Evolutionary conservation across 2,888 invertebrate species (phyloP), one percentile per base, ranked within the genome.

Genomic region (Agonopterix alstromeriana): DNA sequence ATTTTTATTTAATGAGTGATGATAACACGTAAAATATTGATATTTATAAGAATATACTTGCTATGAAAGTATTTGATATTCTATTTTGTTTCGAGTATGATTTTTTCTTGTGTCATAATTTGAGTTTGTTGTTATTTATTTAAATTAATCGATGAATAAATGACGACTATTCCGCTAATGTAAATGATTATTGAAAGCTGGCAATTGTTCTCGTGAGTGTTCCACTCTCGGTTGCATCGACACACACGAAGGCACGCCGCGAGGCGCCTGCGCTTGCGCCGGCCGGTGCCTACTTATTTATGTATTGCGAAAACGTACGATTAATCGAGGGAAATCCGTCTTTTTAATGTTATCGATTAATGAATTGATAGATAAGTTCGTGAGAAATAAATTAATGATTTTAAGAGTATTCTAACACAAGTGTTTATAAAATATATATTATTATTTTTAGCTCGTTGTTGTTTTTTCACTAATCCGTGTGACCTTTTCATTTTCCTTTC

Each of bases 351-450:
- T 84, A 77, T 85, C 80, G 81, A 82, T 82, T 83, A 75, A 81
- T 82, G 68, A 79, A 83, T 78, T 78, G 79, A 77, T 84, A 82
- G 83, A 77, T 86, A 86, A 85, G 87, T 83, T 80, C 82, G 84
- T 85, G 84, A 85, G 77, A 81, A 84, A 78, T 85, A 81, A 88
- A 85, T 86, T 86, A 84, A 88, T 87, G 82, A 84, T 80, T 86
- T 82, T 86, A 85, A 85, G 85, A 86, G 82, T 87, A 86, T 83
- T 89, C 87, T 88, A 87, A 88, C 86, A 84, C 83, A 86, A 88
- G 88, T 89, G 88, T 89, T 89, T 88, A 89, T 89, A 86, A 83
- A 38, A 89, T 88, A 89, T 89, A 89, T 89, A 87, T 88, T 87
- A 88, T 89, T 89, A 88, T 89, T 88, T 88, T 89, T 89, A 86